Percentiles rank a stretch among this genome's conserved stretches.
Conservation (phyloP, 2,113 vertebrate species). For the Lethenteron camtschaticum region DNA sequence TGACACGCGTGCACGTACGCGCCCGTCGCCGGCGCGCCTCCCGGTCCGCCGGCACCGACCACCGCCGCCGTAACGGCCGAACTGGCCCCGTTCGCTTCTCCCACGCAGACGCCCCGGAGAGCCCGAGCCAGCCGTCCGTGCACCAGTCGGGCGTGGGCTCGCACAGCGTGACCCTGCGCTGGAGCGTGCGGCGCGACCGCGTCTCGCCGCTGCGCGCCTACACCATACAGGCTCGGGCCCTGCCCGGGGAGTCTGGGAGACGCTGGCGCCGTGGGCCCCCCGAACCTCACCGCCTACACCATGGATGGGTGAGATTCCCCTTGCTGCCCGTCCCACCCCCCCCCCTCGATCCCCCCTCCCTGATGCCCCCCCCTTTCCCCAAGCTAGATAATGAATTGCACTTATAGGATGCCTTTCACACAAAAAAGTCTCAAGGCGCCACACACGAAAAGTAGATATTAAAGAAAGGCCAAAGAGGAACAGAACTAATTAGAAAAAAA, state of each 20-base stretch:
- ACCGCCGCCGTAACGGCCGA: too few species aligned
- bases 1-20: too few species aligned
- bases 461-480: too few species aligned
- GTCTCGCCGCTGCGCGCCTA: background rate
- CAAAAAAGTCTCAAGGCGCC: too few species aligned
- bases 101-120: background rate
- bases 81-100: too few species aligned
- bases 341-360: too few species aligned
- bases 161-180: conserved; percentile 1
- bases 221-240: background rate
- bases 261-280: background rate
- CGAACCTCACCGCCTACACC: background rate
- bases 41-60: background rate
- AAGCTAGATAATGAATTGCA: too few species aligned
- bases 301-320: background rate
- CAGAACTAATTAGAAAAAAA: too few species aligned
- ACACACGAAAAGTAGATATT: too few species aligned
- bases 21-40: background rate
- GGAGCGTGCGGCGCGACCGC: background rate
- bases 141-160: conserved; percentile 4
- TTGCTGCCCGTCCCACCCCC: too few species aligned
- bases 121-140: background rate
- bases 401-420: too few species aligned
- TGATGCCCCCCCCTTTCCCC: too few species aligned
- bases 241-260: background rate